phyloP scores from a whole-genome alignment of 2,113 vertebrate species.

The Solea senegalensis region DNA sequence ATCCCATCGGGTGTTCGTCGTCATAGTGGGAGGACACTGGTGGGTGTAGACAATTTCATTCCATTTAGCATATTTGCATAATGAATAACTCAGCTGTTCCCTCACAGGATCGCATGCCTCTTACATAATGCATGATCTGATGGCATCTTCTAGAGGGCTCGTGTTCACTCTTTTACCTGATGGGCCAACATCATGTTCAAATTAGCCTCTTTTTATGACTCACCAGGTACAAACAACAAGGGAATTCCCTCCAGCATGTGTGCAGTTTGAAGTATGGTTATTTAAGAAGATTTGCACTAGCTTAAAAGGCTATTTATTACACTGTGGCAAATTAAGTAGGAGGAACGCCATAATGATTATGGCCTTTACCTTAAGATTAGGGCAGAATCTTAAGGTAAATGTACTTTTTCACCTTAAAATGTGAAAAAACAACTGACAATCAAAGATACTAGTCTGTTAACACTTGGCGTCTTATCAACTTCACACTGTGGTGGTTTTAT shows the following conservation, averaged over 20 bases:
- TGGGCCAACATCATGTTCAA: slow-evolving; percentile 55
- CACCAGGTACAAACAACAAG: slow-evolving; percentile 30
- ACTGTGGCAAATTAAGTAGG: too few relatives aligned
- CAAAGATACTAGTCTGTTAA: too few relatives aligned
- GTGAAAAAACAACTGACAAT: too few relatives aligned
- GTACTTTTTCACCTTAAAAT: too few relatives aligned
- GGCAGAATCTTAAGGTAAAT: too few relatives aligned
- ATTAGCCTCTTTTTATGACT: slow-evolving; percentile 58
- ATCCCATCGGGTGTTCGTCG: slow-evolving; percentile 23
- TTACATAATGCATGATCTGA: slow-evolving; percentile 58
- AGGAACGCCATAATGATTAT: too few relatives aligned
- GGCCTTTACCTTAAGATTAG: too few relatives aligned
- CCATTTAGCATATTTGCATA: slow-evolving; percentile 68
- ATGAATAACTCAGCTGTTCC: slow-evolving; percentile 59
- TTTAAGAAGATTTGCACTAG: too few relatives aligned
- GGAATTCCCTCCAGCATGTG: neutral
- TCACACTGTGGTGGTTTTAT: too few relatives aligned
- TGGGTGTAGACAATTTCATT: slow-evolving; percentile 49
- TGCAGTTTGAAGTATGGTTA: too few relatives aligned
- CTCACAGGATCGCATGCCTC: slow-evolving; percentile 32
- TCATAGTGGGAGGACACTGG: slow-evolving; percentile 22
- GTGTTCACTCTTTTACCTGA: slow-evolving; percentile 34
- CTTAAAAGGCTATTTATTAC: too few relatives aligned
- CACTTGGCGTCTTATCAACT: too few relatives aligned
- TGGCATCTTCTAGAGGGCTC: slow-evolving; percentile 44